Evolutionary conservation across 2,113 vertebrate species (phyloP).

Genomic region (Scopus umbretta): DNA sequence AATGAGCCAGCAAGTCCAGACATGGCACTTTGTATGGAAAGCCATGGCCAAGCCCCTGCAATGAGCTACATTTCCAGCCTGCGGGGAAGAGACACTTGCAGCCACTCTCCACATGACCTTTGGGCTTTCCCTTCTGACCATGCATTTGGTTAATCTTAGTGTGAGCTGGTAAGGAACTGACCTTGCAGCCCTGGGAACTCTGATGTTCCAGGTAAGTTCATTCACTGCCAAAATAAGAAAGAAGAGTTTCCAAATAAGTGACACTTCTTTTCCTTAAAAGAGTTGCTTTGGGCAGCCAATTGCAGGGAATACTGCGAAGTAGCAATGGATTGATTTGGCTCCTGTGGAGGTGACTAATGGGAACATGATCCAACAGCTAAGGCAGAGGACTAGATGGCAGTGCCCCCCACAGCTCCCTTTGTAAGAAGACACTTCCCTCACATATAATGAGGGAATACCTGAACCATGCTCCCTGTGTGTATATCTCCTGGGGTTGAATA

Average conservation of each 20-base stretch:
- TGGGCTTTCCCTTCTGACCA: not conserved
- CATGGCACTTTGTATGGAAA: not conserved
- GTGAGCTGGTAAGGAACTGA: not conserved
- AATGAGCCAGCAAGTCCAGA: not conserved
- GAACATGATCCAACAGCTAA: not conserved
- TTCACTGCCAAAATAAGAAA: not conserved
- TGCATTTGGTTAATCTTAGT: not conserved
- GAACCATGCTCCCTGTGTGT: accelerated
- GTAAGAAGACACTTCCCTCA: not conserved
- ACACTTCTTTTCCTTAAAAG: not conserved
- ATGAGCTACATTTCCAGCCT: not conserved
- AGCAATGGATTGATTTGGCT: slow-evolving; percentile 8
- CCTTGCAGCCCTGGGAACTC: not conserved
- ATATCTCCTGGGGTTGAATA: not conserved
- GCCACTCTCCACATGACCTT: not conserved
- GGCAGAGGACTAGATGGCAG: not conserved
- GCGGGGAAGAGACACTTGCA: not conserved
- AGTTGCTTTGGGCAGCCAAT: not conserved
- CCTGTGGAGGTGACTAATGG: not conserved
- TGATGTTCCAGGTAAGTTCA: not conserved
- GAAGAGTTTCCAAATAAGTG: not conserved
- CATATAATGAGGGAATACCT: not conserved
- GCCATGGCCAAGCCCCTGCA: not conserved
- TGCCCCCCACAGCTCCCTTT: not conserved
- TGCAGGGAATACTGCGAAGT: not conserved